These are phyloP conservation scores for Agrochola litura DNA, from an alignment of 2,888 invertebrate species.

Conservation along the genomic window DNA sequence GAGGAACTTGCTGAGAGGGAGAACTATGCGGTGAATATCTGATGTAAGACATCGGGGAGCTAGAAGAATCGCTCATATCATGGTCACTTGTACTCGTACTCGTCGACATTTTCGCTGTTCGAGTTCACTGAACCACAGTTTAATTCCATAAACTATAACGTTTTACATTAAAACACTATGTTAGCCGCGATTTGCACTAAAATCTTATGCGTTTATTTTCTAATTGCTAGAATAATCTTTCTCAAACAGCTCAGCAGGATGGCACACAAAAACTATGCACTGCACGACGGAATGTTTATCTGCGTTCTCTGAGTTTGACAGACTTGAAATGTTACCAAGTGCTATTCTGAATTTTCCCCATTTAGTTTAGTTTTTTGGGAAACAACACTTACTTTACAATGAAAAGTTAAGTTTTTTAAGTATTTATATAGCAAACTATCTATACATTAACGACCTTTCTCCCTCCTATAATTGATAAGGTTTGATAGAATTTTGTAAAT, in stretches of 20 bases:
- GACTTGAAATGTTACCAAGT: slow-evolving; percentile 43
- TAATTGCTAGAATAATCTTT: background rate
- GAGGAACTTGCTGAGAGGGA: slow-evolving; percentile 84
- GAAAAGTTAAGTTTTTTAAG: background rate
- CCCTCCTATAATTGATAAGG: background rate
- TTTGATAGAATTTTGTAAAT: slow-evolving; percentile 11
- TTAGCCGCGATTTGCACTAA: slow-evolving; percentile 6
- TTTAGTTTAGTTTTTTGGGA: background rate
- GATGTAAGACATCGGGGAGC: slow-evolving; percentile 76
- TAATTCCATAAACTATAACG: slow-evolving; percentile 18
- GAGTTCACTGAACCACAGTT: slow-evolving; percentile 21
- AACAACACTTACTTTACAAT: background rate
- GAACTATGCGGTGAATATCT: slow-evolving; percentile 81
- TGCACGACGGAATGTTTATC: slow-evolving; percentile 48
- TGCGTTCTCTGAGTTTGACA: slow-evolving; percentile 49
- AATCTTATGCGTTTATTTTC: background rate
- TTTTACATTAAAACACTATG: slow-evolving; percentile 17
- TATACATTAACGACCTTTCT: background rate
- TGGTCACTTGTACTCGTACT: slow-evolving; percentile 76
- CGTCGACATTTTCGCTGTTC: slow-evolving; percentile 66
- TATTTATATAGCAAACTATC: background rate
- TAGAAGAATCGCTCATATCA: slow-evolving; percentile 81
- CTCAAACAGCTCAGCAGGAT: background rate
- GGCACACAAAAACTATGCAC: slow-evolving; percentile 3
- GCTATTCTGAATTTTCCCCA: slow-evolving; percentile 8